Percentiles rank a stretch among this genome's conserved stretches.
Evolutionary conservation across 2,888 invertebrate genomes (phyloP).

Genomic region (Megalurothrips usitatus): DNA sequence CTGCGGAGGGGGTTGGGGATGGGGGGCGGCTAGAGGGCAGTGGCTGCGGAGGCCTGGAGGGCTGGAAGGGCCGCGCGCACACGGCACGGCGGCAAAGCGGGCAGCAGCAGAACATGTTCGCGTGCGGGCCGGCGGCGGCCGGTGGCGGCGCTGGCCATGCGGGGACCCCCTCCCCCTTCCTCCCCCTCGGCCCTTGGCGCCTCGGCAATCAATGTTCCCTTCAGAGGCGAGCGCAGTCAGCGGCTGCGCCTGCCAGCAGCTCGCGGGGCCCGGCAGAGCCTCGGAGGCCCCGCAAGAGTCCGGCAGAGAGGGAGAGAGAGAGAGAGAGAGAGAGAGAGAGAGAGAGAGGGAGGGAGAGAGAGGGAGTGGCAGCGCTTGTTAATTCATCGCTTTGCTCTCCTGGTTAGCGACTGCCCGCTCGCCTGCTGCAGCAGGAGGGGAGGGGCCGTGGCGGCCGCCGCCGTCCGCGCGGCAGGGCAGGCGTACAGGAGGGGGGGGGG

Average conservation of each 20-base stretch:
- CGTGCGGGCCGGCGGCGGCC: not conserved
- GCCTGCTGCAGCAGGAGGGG: not conserved
- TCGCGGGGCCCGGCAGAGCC: not conserved
- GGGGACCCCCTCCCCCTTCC: not conserved
- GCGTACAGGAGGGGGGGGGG: not conserved
- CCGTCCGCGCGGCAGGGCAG: too few species aligned
- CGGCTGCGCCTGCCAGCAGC: not conserved
- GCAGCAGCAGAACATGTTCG: not conserved
- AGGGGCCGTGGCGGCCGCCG: too few species aligned
- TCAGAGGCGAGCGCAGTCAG: not conserved
- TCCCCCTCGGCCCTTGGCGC: not conserved
- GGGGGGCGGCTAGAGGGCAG: too few species aligned
- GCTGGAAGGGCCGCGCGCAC: too few species aligned
- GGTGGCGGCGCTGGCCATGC: not conserved
- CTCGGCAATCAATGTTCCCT: slow-evolving; percentile 11
- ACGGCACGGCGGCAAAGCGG: not conserved
- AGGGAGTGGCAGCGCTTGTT: slow-evolving; percentile 6
- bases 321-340: too few species aligned
- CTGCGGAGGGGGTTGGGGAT: too few species aligned
- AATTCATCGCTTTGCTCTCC: slow-evolving; percentile 21
- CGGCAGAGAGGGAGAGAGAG: too few species aligned
- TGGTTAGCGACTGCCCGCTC: not conserved
- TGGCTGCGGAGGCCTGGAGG: too few species aligned
- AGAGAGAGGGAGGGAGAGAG: too few species aligned
- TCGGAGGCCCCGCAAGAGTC: not conserved